phyloP scores from a whole-genome alignment of 2,113 vertebrate species.

The Ptilorrhoa leucosticta region DNA sequence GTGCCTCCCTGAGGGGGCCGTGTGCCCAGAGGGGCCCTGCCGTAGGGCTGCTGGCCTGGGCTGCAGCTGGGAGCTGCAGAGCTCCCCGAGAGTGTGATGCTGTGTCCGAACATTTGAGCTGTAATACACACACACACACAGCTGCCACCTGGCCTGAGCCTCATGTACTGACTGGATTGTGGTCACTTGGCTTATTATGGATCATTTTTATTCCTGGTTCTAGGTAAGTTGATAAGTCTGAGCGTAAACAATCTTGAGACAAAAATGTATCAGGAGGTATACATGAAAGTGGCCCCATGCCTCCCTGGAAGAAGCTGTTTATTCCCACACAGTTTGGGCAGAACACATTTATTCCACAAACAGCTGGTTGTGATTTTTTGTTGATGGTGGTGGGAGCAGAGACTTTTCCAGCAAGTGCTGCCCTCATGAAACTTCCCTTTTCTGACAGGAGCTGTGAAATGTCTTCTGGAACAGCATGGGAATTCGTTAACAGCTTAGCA shows the following conservation, averaged over 20 bases:
- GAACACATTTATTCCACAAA: background rate
- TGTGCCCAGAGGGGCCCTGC: background rate
- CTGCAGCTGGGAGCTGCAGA: background rate
- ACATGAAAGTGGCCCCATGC: background rate
- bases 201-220: background rate
- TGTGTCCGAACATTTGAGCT: rapidly evolving
- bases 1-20: background rate
- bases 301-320: background rate
- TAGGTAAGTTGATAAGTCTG: background rate
- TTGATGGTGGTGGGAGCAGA: conserved; percentile 1
- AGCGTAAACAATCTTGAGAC: background rate
- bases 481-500: conserved; percentile 51
- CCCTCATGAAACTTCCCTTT: conserved; percentile 32
- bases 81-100: background rate
- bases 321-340: background rate
- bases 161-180: rapidly evolving
- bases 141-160: background rate
- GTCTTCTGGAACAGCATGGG: conserved; percentile 49
- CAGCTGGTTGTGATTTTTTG: conserved; percentile 33
- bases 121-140: background rate
- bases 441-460: conserved; percentile 55
- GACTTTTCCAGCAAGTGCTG: background rate
- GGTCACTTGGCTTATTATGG: background rate
- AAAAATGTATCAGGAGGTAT: background rate
- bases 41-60: background rate